phyloP scores from a whole-genome alignment of 2,888 invertebrate species.

The Chelonus formosanus region DNA sequence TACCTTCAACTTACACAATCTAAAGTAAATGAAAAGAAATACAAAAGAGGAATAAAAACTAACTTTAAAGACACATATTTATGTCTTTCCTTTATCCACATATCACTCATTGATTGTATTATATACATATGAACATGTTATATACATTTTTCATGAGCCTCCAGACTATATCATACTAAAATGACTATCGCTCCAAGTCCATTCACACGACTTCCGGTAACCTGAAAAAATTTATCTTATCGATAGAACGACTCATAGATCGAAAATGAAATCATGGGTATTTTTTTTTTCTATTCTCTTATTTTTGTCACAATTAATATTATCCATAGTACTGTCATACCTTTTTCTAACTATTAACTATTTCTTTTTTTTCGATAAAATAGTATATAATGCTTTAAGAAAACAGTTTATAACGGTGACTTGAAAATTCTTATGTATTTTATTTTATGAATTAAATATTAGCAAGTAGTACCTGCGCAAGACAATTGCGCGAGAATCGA shows the following conservation, averaged over 20 bases:
- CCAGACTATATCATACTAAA: background rate
- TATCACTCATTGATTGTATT: no score
- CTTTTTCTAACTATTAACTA: no score
- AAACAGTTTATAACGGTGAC: no score
- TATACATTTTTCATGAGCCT: background rate
- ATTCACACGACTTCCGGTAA: constrained; percentile 42
- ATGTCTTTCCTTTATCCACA: background rate
- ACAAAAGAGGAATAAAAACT: no score
- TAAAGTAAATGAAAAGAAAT: no score
- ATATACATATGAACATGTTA: background rate
- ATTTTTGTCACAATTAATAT: no score
- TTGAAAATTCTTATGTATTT: constrained; percentile 1
- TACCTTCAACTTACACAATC: no score
- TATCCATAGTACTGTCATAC: no score
- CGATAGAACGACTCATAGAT: constrained; percentile 20
- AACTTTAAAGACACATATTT: no score
- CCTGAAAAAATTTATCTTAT: constrained; percentile 40
- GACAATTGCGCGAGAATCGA: constrained; percentile 46
- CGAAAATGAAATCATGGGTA: background rate
- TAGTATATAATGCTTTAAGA: no score
- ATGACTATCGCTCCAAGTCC: background rate
- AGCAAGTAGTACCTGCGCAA: constrained; percentile 42
- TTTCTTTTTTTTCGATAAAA: no score
- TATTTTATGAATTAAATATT: background rate
- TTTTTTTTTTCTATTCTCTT: constrained; percentile 20